Evolutionary conservation across 2,888 invertebrate genomes (phyloP).

Genomic region (Marronus borbonicus): DNA sequence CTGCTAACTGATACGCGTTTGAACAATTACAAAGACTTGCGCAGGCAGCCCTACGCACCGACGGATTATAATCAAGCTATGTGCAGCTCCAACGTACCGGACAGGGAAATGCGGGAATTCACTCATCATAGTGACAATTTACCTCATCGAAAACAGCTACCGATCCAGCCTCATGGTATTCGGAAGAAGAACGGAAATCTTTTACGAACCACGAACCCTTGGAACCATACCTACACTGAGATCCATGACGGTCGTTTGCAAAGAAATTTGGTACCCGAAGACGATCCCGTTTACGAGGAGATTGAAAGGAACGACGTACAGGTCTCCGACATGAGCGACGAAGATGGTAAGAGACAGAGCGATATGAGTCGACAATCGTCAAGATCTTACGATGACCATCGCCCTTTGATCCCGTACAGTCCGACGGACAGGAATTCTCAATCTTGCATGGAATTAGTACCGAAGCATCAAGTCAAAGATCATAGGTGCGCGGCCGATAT

Average conservation of each 20-base stretch:
- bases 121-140: constrained; percentile 62
- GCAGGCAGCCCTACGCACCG: constrained; percentile 70
- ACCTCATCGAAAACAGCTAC: constrained; percentile 64
- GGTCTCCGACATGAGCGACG: constrained; percentile 85
- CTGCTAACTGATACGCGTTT: constrained; percentile 72
- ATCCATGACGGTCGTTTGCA: constrained; percentile 73
- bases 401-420: constrained; percentile 86
- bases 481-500: constrained; percentile 72
- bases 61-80: constrained; percentile 68
- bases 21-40: constrained; percentile 74
- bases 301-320: constrained; percentile 83
- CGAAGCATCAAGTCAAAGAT: constrained; percentile 68
- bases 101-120: constrained; percentile 63
- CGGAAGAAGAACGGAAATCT: constrained; percentile 66
- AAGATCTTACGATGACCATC: constrained; percentile 85
- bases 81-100: constrained; percentile 62
- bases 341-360: constrained; percentile 82
- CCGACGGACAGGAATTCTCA: constrained; percentile 75
- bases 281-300: constrained; percentile 88
- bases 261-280: constrained; percentile 75
- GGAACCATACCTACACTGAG: constrained; percentile 86
- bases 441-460: constrained; percentile 63
- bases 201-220: constrained; percentile 74
- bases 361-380: constrained; percentile 81
- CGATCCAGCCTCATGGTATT: constrained; percentile 63